Conservation (phyloP, 2,888 invertebrate species). For the Apotomis betuletana region DNA sequence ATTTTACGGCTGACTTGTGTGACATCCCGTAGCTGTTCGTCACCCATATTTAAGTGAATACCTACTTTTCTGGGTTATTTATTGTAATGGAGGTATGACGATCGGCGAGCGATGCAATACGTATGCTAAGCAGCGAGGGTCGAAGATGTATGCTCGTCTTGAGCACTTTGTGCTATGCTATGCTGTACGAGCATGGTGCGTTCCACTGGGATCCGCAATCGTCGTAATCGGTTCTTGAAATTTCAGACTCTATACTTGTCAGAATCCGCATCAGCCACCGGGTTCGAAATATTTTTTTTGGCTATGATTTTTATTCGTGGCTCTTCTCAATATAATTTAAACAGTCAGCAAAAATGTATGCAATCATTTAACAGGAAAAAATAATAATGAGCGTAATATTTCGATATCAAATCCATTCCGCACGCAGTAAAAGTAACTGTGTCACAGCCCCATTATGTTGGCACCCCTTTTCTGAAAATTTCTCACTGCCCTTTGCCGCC, state of each 20-base stretch:
- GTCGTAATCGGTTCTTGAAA: not conserved
- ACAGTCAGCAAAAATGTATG: too few relatives aligned
- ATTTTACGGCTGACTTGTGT: too few relatives aligned
- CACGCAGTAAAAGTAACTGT: too few relatives aligned
- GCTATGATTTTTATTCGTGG: too few relatives aligned
- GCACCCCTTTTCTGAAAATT: too few relatives aligned
- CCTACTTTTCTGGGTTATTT: slow-evolving; percentile 12
- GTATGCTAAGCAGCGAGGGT: slow-evolving; percentile 69
- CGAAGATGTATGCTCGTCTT: slow-evolving; percentile 60
- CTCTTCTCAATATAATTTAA: too few relatives aligned
- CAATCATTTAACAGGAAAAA: too few relatives aligned
- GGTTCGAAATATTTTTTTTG: too few relatives aligned
- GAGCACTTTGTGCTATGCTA: slow-evolving; percentile 51
- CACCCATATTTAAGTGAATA: not conserved
- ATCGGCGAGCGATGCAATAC: slow-evolving; percentile 63
- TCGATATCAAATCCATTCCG: too few relatives aligned
- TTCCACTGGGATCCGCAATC: not conserved
- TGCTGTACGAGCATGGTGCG: slow-evolving; percentile 10
- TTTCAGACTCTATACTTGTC: not conserved
- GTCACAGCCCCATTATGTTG: too few relatives aligned
- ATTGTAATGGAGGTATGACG: slow-evolving; percentile 18
- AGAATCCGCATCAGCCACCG: not conserved
- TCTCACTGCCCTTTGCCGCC: too few relatives aligned
- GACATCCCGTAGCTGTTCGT: not conserved
- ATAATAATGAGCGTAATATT: too few relatives aligned